Evolutionary conservation across 2,797 vertebrate species (phyloP), one percentile per base, ranked within the genome.

Genomic region (Gymnothorax javanicus): DNA sequence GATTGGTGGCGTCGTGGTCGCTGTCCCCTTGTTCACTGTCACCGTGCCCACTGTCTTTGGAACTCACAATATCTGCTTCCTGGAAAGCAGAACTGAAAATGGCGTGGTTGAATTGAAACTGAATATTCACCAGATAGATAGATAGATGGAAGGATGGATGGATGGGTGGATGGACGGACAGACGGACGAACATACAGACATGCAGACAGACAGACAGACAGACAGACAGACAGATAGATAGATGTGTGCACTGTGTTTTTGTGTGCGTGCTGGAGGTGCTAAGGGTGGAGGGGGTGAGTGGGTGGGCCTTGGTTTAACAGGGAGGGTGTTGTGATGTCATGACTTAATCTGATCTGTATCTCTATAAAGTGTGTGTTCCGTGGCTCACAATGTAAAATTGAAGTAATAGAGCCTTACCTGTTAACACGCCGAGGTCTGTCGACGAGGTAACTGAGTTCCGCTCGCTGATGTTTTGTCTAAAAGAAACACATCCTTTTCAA

Each of bases 21-120:
- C 98, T 99, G 95, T 99, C 98, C 87, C 98, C 98, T 94, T 99
- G 98, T 90, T 99, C 98, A 87, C 98, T 99, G 96, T 99, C 98
- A 89, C 98, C 98, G 67, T 99, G 98, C 89, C 98, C 98, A 88
- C 98, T 99, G 96, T 99, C 98, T 96, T 99, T 99, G 90, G 98
- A 99, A 95, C 98, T 99, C 91, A 99, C 98, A 92, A 99, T 97
- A 94, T 99, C 98, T 82, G 98, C 98, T 94, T 99, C 98, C 95
- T 99, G 98, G 95, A 99, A 99, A 56, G 98, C 98, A 91, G 98
- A 99, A 92, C 98, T 99, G 95, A 20, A 82, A 57, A 77, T 13
- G 73, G 73, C 73, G 5, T 13, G 15, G 73, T 94, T 93, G 1
- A 59, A 25, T 27, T 87, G 59, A 69, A 85, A 85, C 25, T 71